Base-by-base conservation (phyloP, 2,113 vertebrate genomes). In the Rafetus swinhoei region DNA sequence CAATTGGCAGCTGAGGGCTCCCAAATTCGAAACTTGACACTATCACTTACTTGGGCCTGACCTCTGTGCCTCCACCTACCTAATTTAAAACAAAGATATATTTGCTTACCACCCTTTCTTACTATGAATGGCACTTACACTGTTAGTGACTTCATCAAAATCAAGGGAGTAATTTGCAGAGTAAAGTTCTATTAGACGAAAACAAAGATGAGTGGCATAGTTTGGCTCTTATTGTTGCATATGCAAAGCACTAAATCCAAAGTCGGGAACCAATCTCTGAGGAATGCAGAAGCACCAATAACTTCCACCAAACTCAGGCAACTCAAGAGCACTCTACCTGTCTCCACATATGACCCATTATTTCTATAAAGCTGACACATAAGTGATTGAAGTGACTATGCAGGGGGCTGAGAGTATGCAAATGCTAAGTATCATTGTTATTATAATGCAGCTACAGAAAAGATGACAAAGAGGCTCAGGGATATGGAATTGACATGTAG, bases 371-470 rank as follows among this genome's bases (percentile, higher is more conserved):
- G 93, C 90, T 95, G 90, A 90, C 87, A 93, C 79, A 90, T 82
- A 95, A 97, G 91, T 92, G 87, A 95, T 95, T 77, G 82, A 74
- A 54, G 82, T 82, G 81, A 97, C 95, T 94, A 95, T 96, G 92
- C 93, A 96, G 83, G 56, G 76, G 11, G 95, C 56, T 25, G 32
- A 93, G 86, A 92, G 95, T 91, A 96, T 93, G 94, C 95, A 97
- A 96, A 95, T 77, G 88, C 83, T 93, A 92, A 96, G 79, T 45
- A 57, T 92, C 95, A 89, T 90, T 96, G 93, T 76, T 90, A 35
- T 72, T 35, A 85, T 18, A 92, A 90, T 24, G 93, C 54, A 89
- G 88, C 93, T 81, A 96, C 79, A 96, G 53, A 93, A 94, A 96
- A 0, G 56, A 97, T 84, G 93, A 90, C 88, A 93, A 93, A 97